Base-by-base conservation (phyloP, 2,888 invertebrate genomes). In the Halictus quadricinctus region DNA sequence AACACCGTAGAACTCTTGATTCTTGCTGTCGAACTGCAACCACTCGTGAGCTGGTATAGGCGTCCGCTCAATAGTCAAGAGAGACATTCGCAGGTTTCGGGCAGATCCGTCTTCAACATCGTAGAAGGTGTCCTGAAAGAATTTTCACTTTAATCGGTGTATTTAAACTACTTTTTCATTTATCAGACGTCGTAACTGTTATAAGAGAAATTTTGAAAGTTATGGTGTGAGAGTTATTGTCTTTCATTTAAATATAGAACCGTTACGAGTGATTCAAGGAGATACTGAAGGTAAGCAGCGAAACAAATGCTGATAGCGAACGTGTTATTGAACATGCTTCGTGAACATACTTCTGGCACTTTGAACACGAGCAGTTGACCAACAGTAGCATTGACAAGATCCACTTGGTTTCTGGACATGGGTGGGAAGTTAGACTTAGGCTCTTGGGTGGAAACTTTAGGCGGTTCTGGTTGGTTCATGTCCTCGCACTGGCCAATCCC, bases 1-100 rank as follows among this genome's bases (percentile, higher is more conserved):
- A 78, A 99, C 96, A 0, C 98, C 98, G 93, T 96, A 98, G 95
- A 99, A 97, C 95, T 98, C 98, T 92, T 98, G 97, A 95, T 98
- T 98, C 92, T 97, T 97, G 2, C 96, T 95, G 94, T 99, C 98
- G 93, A 98, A 98, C 94, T 98, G 98, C 87, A 99, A 95, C 98
- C 99, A 99, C 93, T 97, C 97, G 21, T 96, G 95, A 0, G 95
- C 92, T 10, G 96, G 96, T 46, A 98, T 95, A 74, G 96, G 95
- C 8, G 96, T 96, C 81, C 97, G 96, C 90, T 98, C 97, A 88
- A 96, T 96, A 83, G 97, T 97, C 73, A 97, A 95, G 0, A 98
- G 95, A 0, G 97, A 96, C 87, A 99, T 95, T 72, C 96, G 96
- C 88, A 99, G 95, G 89, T 96, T 96, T 70, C 96, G 95, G 0